A percentile compares a stretch with the other conserved stretches of the same genome.
These are phyloP conservation scores for Zhuqinia jingwanae DNA, from an alignment of 2,888 invertebrate species.

Conservation along the genomic window DNA sequence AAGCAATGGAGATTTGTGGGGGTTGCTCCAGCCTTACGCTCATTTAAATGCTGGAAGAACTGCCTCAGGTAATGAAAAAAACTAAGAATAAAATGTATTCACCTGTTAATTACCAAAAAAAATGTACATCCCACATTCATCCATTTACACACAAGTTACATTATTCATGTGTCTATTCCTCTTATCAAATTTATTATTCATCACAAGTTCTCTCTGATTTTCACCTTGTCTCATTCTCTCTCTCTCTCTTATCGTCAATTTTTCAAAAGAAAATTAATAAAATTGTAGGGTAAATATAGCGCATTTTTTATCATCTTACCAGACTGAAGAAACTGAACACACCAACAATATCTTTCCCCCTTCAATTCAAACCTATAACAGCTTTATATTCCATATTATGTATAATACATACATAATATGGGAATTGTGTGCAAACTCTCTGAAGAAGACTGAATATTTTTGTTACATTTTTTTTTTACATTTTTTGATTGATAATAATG, in stretches of 20 bases:
- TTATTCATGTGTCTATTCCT: constrained; percentile 26
- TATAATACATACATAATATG: too few species aligned
- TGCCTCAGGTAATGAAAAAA: constrained; percentile 86
- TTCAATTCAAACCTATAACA: too few species aligned
- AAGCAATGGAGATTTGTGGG: constrained; percentile 93
- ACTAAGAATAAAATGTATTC: constrained; percentile 19
- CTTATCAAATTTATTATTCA: constrained; percentile 59
- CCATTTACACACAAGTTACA: background rate
- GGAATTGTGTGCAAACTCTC: constrained; percentile 35
- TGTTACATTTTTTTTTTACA: background rate
- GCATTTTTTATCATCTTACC: constrained; percentile 27
- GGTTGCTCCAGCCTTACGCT: constrained; percentile 93
- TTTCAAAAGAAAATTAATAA: constrained; percentile 27
- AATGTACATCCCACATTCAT: too few species aligned
- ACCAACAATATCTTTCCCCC: constrained; percentile 2
- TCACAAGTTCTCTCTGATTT: constrained; percentile 49
- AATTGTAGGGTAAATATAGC: constrained; percentile 45
- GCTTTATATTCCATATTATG: too few species aligned
- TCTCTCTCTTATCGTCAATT: too few species aligned
- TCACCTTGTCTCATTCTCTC: constrained; percentile 23
- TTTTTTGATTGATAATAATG: constrained; percentile 9
- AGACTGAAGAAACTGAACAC: too few species aligned
- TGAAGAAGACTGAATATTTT: too few species aligned
- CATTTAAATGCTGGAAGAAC: constrained; percentile 94
- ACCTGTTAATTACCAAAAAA: constrained; percentile 49